Base-by-base conservation (phyloP, 2,797 vertebrate species). In the Phoeniculus purpureus region DNA sequence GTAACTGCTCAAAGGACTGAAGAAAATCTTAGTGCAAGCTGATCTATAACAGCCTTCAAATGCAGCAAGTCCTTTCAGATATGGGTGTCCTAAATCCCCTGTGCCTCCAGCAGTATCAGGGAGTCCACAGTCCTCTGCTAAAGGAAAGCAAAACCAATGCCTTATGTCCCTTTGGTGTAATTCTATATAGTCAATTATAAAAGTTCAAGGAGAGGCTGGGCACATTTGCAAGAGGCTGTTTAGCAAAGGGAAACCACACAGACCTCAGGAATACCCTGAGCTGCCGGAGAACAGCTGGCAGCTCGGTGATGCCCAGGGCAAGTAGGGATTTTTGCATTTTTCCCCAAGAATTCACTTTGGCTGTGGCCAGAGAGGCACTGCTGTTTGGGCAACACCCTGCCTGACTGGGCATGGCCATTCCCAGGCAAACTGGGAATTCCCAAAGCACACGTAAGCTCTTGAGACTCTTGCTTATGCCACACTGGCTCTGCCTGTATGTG, bases 21-120 rank as follows among this genome's bases (percentile, higher is more conserved):
- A 85, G 76, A 29, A 89, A 93, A 93, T 47, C 45, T 25, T 54
- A 9, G 26, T 26, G 52, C 64, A 51, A 85, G 50, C 47, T 89
- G 62, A 81, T 91, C 34, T 76, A 1, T 43, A 60, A 62, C 32
- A 70, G 37, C 61, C 58, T 88, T 52, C 64, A 85, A 61, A 91
- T 26, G 15, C n/a, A n/a, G 25, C 7, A n/a, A 85, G 26, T 26
- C 40, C n/a, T 72, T 72, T 89, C 5, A 2, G 73, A 11, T 55
- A 22, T 6, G 26, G 34, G 51, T 50, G 54, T 67, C 56, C 34
- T 47, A 40, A 78, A 83, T 62, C 70, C 20, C 34, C 37, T 45
- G 59, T 81, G 40, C 15, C 10, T 34, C 52, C 18, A 15, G 32
- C 0, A 1, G 29, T 32, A 9, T 7, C 0, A 2, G 73, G 79